These are phyloP conservation scores for Cistogaster globosa DNA, from an alignment of 2,888 invertebrate genomes.

Conservation along the genomic window DNA sequence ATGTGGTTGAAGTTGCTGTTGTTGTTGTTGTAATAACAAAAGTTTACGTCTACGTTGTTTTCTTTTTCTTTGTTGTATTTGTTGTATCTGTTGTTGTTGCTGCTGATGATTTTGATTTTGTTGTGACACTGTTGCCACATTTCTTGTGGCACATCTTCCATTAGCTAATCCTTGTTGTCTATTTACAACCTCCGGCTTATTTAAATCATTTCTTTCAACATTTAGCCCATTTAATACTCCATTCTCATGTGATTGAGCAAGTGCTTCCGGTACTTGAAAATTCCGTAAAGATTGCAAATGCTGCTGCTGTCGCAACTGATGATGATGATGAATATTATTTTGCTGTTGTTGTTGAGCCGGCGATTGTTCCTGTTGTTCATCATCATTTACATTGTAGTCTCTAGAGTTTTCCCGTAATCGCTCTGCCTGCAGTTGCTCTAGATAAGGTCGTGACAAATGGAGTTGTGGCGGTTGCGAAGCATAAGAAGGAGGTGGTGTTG, in stretches of 20 bases:
- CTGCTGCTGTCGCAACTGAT: slow-evolving; percentile 29
- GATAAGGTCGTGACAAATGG: slow-evolving; percentile 58
- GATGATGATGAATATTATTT: slow-evolving; percentile 28
- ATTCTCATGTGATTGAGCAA: slow-evolving; percentile 53
- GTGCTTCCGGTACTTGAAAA: slow-evolving; percentile 69
- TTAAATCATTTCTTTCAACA: slow-evolving; percentile 49
- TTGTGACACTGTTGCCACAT: slow-evolving; percentile 70
- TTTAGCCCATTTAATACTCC: slow-evolving; percentile 64
- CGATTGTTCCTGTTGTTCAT: slow-evolving; percentile 58
- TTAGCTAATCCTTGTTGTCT: slow-evolving; percentile 58
- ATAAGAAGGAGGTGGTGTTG: slow-evolving; percentile 81
- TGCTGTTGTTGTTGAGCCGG: slow-evolving; percentile 27
- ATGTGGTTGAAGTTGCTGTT: slow-evolving; percentile 69
- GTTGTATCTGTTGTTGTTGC: slow-evolving; percentile 73
- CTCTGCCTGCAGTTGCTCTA: slow-evolving; percentile 73
- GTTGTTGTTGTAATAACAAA: slow-evolving; percentile 72
- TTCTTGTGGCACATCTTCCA: slow-evolving; percentile 64
- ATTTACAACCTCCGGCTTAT: slow-evolving; percentile 50
- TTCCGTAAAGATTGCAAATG: slow-evolving; percentile 56
- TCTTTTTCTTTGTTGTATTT: slow-evolving; percentile 67
- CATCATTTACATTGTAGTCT: slow-evolving; percentile 67
- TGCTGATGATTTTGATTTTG: slow-evolving; percentile 49
- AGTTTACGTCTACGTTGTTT: slow-evolving; percentile 68
- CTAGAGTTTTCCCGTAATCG: slow-evolving; percentile 69
- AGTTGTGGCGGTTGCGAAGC: slow-evolving; percentile 71